phyloP scores from a whole-genome alignment of 2,113 vertebrate genomes.

The Hirundichthys speculiger region DNA sequence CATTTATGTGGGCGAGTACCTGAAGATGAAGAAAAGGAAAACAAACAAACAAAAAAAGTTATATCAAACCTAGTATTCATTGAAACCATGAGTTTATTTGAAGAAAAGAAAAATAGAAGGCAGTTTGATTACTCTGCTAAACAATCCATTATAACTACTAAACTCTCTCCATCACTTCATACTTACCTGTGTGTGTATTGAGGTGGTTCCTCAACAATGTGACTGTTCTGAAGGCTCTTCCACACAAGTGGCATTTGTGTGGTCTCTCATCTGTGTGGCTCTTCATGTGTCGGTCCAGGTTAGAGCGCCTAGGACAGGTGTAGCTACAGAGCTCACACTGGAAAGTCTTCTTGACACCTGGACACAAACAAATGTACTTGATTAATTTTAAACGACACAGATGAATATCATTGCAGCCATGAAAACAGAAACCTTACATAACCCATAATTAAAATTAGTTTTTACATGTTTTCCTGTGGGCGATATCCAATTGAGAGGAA shows the following conservation, averaged over 20 bases:
- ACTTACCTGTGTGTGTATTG: slow-evolving; percentile 96
- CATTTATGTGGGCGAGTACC: slow-evolving; percentile 99
- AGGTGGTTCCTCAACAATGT: slow-evolving; percentile 98
- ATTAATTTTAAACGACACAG: not conserved
- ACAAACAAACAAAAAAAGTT: no score
- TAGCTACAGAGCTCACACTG: slow-evolving; percentile 99
- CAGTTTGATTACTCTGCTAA: no score
- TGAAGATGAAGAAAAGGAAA: slow-evolving; percentile 59
- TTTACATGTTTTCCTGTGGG: no score
- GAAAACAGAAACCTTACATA: no score
- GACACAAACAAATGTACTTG: not conserved
- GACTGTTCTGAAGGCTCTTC: slow-evolving; percentile 95
- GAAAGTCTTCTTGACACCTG: slow-evolving; percentile 99
- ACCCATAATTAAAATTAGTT: no score
- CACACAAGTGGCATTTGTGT: slow-evolving; percentile 98
- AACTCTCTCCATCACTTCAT: no score
- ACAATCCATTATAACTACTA: no score
- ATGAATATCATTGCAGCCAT: no score
- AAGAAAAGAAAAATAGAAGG: not conserved
- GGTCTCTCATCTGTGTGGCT: slow-evolving; percentile 99
- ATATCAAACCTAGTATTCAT: no score
- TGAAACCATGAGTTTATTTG: not conserved
- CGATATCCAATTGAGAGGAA: not conserved
- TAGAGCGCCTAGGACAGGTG: slow-evolving; percentile 96
- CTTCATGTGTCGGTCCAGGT: slow-evolving; percentile 99